Conservation (phyloP, 1,140 invertebrate species). For the Teleopsis dalmanni region DNA sequence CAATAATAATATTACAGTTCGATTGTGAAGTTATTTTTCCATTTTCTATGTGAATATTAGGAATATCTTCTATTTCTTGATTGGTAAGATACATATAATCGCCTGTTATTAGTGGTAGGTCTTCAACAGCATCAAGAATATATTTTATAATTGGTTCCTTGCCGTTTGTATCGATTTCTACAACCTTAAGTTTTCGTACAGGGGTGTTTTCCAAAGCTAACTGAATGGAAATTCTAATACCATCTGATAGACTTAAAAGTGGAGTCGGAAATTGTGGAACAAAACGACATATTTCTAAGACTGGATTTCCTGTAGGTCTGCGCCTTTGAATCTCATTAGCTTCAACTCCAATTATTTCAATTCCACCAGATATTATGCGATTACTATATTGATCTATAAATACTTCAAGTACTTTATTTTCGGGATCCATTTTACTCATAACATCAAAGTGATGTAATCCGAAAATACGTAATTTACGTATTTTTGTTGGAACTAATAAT, state of each 20-base stretch:
- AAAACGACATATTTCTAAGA: constrained; percentile 70
- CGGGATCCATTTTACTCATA: constrained; percentile 32
- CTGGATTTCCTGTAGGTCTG: constrained; percentile 55
- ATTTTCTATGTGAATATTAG: constrained; percentile 52
- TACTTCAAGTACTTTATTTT: constrained; percentile 41
- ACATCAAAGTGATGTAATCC: constrained; percentile 56
- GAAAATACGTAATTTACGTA: constrained; percentile 73
- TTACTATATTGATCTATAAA: constrained; percentile 27
- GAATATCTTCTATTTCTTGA: constrained; percentile 46
- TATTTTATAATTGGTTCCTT: constrained; percentile 47
- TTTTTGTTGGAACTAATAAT: constrained; percentile 77
- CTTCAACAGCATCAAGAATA: constrained; percentile 51
- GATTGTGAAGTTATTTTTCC: constrained; percentile 53
- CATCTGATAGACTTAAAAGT: constrained; percentile 37
- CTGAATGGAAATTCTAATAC: constrained; percentile 49
- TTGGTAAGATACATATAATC: constrained; percentile 46
- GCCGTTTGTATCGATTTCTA: constrained; percentile 48
- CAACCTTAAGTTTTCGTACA: constrained; percentile 60
- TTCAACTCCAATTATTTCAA: constrained; percentile 75
- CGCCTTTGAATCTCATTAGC: constrained; percentile 69
- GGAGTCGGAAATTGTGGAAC: constrained; percentile 54
- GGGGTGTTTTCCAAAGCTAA: constrained; percentile 70
- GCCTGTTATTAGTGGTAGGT: constrained; percentile 52
- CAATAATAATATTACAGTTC: constrained; percentile 52
- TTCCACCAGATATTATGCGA: constrained; percentile 62